Percentiles rank a stretch among this genome's conserved stretches.
These are phyloP conservation scores for Drosophila picticornis DNA, from an alignment of 2,888 invertebrate genomes.

Conservation along the genomic window DNA sequence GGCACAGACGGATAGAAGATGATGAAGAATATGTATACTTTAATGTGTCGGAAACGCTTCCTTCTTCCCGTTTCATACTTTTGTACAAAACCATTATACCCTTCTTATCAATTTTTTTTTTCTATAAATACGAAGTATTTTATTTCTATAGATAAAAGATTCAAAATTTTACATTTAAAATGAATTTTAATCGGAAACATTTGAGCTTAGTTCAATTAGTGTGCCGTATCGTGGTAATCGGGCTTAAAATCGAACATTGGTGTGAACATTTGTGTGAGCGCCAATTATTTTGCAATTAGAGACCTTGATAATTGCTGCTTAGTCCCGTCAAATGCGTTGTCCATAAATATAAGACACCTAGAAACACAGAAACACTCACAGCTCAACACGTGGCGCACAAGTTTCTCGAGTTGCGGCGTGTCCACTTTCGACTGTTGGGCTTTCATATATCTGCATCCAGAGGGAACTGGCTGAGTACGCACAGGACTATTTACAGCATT, in stretches of 20 bases:
- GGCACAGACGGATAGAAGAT: not conserved
- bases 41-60: not conserved
- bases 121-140: not conserved
- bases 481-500: slow-evolving; percentile 25
- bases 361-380: not conserved
- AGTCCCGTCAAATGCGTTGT: not conserved
- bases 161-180: not conserved
- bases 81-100: not conserved
- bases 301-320: slow-evolving; percentile 11
- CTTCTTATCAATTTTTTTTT: not conserved
- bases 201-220: not conserved
- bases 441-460: slow-evolving; percentile 23
- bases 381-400: slow-evolving; percentile 43
- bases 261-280: not conserved
- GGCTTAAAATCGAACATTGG: slow-evolving; percentile 17
- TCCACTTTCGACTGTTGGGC: slow-evolving; percentile 32
- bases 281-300: slow-evolving; percentile 43
- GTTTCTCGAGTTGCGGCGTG: slow-evolving; percentile 49
- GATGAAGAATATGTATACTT: not conserved
- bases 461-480: slow-evolving; percentile 6
- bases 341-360: slow-evolving; percentile 10
- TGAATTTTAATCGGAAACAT: not conserved
- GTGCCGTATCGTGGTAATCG: slow-evolving; percentile 18
- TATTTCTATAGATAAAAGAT: not conserved
- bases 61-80: not conserved